These are phyloP conservation scores for Ochropacha duplaris DNA, from an alignment of 2,888 invertebrate genomes.

Conservation along the genomic window DNA sequence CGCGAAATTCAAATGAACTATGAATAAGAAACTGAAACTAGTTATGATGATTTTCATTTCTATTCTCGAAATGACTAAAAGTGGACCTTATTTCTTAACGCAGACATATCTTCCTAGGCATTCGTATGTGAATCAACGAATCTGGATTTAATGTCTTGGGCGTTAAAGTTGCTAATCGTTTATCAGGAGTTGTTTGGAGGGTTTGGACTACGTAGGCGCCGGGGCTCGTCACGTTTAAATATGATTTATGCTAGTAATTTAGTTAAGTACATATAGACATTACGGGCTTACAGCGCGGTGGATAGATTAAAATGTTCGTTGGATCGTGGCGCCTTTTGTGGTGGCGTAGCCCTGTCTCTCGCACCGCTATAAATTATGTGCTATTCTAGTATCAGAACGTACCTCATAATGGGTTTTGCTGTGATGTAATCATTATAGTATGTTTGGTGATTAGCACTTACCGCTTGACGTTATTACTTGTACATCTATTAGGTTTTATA, in stretches of 20 bases:
- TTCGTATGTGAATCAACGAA: slow-evolving; percentile 17
- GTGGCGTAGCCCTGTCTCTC: slow-evolving; percentile 38
- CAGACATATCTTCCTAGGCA: slow-evolving; percentile 8
- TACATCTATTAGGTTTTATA: not conserved
- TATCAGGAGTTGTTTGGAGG: slow-evolving; percentile 27
- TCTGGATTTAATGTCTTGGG: slow-evolving; percentile 32
- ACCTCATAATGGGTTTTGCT: slow-evolving; percentile 20
- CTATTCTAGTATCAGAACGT: slow-evolving; percentile 28
- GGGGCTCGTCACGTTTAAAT: slow-evolving; percentile 77
- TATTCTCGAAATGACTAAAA: slow-evolving; percentile 25
- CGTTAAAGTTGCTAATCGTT: slow-evolving; percentile 44
- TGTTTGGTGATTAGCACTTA: not conserved
- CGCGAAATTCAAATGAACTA: too few relatives aligned
- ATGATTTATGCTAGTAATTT: slow-evolving; percentile 83
- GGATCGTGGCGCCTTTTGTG: slow-evolving; percentile 52
- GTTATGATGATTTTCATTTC: slow-evolving; percentile 30
- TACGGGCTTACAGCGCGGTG: slow-evolving; percentile 57
- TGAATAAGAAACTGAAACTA: too few relatives aligned
- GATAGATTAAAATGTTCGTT: slow-evolving; percentile 76
- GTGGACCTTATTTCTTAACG: slow-evolving; percentile 39
- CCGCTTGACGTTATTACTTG: not conserved
- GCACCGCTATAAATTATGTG: slow-evolving; percentile 48
- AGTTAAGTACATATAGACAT: slow-evolving; percentile 80
- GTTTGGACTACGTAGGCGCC: slow-evolving; percentile 37
- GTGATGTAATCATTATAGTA: slow-evolving; percentile 19